These are phyloP conservation scores for Epinephelus moara DNA, from an alignment of 2,113 vertebrate genomes.

Conservation along the genomic window DNA sequence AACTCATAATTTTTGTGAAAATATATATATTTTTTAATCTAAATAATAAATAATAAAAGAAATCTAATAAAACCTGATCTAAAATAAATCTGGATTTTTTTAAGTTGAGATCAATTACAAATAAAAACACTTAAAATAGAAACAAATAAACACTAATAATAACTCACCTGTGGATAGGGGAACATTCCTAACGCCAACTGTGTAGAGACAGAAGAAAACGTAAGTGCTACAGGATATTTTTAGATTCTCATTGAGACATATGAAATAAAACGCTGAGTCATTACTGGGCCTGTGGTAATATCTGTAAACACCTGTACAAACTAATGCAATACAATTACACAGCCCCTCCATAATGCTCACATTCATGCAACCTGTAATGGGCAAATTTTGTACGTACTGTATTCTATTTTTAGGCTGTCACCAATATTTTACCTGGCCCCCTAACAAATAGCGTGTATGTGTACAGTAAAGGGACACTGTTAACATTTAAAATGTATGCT, in stretches of 20 bases:
- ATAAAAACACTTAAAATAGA: neutral
- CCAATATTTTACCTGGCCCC: neutral
- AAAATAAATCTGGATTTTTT: neutral
- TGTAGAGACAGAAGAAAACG: slow-evolving; percentile 83
- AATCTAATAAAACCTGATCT: too few species aligned
- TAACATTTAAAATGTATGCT: neutral
- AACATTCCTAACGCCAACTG: slow-evolving; percentile 98
- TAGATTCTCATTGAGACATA: neutral
- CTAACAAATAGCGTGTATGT: neutral
- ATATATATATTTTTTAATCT: too few species aligned
- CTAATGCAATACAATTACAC: neutral
- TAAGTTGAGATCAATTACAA: neutral
- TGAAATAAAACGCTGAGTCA: neutral
- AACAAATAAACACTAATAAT: slow-evolving; percentile 75
- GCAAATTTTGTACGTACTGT: neutral
- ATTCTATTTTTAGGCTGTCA: neutral
- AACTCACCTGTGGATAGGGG: slow-evolving; percentile 99
- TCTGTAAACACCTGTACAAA: neutral
- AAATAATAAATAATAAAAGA: too few species aligned
- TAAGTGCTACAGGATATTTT: neutral
- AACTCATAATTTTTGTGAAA: too few species aligned
- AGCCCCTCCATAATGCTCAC: neutral
- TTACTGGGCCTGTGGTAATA: neutral
- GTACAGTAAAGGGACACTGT: neutral
- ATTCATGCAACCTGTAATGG: neutral